phyloP scores from a whole-genome alignment of 2,113 vertebrate genomes.

The Hippocampus barbouri region DNA sequence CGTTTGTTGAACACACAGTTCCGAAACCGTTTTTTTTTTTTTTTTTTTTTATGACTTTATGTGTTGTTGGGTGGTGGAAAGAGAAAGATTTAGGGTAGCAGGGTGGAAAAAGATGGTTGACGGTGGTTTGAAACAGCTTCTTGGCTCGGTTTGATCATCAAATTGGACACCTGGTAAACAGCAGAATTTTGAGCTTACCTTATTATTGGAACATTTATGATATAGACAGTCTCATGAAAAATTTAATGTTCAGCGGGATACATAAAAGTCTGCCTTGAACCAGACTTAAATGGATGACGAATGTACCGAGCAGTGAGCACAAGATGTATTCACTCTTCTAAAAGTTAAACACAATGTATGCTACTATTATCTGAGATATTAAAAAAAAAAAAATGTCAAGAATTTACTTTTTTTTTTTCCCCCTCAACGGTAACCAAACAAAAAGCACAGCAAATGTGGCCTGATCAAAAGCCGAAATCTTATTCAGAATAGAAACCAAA shows the following conservation, averaged over 20 bases:
- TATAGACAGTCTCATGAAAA: not conserved
- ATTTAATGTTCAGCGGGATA: not conserved
- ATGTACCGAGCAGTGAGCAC: not conserved
- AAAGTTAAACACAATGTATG: not conserved
- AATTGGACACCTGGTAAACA: too few species aligned
- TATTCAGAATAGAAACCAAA: conserved; percentile 34
- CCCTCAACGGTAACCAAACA: conserved; percentile 7
- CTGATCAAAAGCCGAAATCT: conserved; percentile 37
- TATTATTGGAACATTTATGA: not conserved
- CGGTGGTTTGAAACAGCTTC: not conserved
- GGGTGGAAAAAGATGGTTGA: not conserved
- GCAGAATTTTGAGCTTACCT: too few species aligned
- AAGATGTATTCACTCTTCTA: not conserved
- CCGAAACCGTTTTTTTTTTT: not conserved
- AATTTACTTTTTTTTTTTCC: conserved; percentile 1
- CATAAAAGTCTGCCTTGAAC: not conserved
- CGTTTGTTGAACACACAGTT: conserved; percentile 8
- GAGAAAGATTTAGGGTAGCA: not conserved
- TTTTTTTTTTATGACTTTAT: not conserved
- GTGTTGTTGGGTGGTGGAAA: not conserved
- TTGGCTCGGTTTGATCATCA: too few species aligned
- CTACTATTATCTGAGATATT: not conserved
- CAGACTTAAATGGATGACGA: not conserved
- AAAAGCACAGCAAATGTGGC: conserved; percentile 14
- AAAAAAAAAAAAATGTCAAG: conserved; percentile 6